phyloP scores from a whole-genome alignment of 1,140 invertebrate genomes.

The Sitodiplosis mosellana region DNA sequence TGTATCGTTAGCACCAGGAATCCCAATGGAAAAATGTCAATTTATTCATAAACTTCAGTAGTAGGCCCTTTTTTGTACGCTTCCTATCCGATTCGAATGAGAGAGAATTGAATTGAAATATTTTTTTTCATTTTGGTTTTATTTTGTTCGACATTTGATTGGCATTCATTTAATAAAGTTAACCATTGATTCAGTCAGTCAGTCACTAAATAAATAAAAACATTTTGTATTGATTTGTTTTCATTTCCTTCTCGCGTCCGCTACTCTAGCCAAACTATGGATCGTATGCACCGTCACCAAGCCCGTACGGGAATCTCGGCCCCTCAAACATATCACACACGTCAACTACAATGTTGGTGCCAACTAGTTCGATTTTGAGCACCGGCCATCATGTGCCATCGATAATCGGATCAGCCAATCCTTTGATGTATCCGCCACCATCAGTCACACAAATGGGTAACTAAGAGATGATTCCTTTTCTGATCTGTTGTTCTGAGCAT shows the following conservation, averaged over 20 bases:
- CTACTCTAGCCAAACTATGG: background rate
- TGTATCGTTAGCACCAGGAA: too few relatives aligned
- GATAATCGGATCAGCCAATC: background rate
- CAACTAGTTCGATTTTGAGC: background rate
- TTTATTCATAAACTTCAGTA: too few relatives aligned
- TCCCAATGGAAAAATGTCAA: too few relatives aligned
- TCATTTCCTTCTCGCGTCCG: too few relatives aligned
- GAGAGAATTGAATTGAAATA: too few relatives aligned
- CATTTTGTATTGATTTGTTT: background rate
- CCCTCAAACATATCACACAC: slow-evolving; percentile 10
- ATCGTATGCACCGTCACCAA: slow-evolving; percentile 5
- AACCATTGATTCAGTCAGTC: too few relatives aligned
- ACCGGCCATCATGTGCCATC: background rate
- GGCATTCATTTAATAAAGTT: too few relatives aligned
- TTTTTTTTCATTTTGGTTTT: too few relatives aligned
- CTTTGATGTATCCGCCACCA: background rate
- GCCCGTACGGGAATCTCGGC: slow-evolving; percentile 14
- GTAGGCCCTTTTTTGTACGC: too few relatives aligned
- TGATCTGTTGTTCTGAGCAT: too few relatives aligned
- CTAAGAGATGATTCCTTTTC: background rate
- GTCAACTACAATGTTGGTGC: slow-evolving; percentile 7
- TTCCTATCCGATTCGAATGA: too few relatives aligned
- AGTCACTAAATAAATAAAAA: background rate
- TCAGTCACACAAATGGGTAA: background rate
- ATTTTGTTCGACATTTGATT: too few relatives aligned